Conservation (phyloP, 1,140 invertebrate species). For the Drosophila hydei region DNA sequence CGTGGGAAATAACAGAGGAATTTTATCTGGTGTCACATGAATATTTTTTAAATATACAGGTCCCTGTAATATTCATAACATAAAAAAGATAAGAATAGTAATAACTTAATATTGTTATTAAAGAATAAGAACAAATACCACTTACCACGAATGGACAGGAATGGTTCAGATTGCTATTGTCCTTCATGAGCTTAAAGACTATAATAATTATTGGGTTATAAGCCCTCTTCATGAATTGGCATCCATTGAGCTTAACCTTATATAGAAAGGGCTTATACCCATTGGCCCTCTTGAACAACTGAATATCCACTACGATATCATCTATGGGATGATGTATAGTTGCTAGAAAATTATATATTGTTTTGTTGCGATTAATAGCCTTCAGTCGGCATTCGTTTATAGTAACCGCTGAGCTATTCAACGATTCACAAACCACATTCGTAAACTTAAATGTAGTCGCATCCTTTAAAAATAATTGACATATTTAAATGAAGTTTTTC, state of each 20-base stretch:
- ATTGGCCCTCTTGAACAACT: slow-evolving; percentile 12
- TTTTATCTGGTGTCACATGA: not conserved
- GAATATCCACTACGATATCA: not conserved
- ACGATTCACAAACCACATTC: slow-evolving; percentile 11
- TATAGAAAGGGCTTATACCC: slow-evolving; percentile 23
- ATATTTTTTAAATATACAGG: not conserved
- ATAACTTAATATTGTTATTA: too few species aligned
- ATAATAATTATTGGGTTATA: slow-evolving; percentile 19
- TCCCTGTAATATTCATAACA: not conserved
- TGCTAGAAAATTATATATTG: not conserved
- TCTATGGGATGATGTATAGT: not conserved
- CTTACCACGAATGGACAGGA: slow-evolving; percentile 22
- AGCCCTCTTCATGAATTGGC: slow-evolving; percentile 2
- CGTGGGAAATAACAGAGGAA: not conserved
- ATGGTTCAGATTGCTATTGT: slow-evolving; percentile 19
- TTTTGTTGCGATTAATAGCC: slow-evolving; percentile 2
- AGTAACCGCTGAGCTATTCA: slow-evolving; percentile 4
- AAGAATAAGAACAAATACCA: too few species aligned
- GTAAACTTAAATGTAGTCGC: slow-evolving; percentile 4
- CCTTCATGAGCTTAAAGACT: slow-evolving; percentile 17
- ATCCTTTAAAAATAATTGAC: not conserved
- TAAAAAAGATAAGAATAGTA: too few species aligned
- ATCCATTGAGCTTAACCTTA: not conserved
- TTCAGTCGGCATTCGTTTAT: too few species aligned
- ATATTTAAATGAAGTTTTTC: not conserved